These are phyloP conservation scores for Ormyrus nitidulus DNA, from an alignment of 2,888 invertebrate species.

Conservation along the genomic window DNA sequence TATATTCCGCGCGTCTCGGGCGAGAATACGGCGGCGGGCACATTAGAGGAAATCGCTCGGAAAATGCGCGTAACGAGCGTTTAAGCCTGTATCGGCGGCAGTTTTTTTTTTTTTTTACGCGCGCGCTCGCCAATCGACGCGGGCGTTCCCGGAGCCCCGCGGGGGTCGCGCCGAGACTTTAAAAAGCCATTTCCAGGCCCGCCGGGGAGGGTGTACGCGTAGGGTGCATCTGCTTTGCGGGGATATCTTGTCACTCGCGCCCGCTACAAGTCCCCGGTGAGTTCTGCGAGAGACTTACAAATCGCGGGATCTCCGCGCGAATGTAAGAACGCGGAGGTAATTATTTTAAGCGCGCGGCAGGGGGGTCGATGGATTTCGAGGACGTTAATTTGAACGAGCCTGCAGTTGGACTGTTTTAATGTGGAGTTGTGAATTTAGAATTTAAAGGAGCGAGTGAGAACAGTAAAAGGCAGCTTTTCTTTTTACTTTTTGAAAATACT, in stretches of 20 bases:
- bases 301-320: slow-evolving; percentile 14
- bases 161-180: slow-evolving; percentile 62
- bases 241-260: slow-evolving; percentile 61
- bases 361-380: neutral
- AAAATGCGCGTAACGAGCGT: slow-evolving; percentile 68
- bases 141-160: slow-evolving; percentile 30
- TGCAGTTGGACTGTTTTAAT: too few relatives aligned
- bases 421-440: too few relatives aligned
- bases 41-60: slow-evolving; percentile 63
- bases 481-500: too few relatives aligned
- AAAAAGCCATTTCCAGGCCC: slow-evolving; percentile 68
- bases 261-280: slow-evolving; percentile 58
- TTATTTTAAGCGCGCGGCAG: slow-evolving; percentile 22
- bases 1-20: slow-evolving; percentile 1
- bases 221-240: slow-evolving; percentile 71
- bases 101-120: slow-evolving; percentile 37
- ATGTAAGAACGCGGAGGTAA: slow-evolving; percentile 26
- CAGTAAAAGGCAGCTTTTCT: neutral
- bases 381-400: too few relatives aligned
- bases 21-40: neutral
- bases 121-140: slow-evolving; percentile 29
- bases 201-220: slow-evolving; percentile 45
- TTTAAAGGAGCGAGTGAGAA: neutral
- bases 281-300: slow-evolving; percentile 27
- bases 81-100: slow-evolving; percentile 63